Base-by-base conservation (phyloP, 2,113 vertebrate species). In the Proterorhinus semilunaris region DNA sequence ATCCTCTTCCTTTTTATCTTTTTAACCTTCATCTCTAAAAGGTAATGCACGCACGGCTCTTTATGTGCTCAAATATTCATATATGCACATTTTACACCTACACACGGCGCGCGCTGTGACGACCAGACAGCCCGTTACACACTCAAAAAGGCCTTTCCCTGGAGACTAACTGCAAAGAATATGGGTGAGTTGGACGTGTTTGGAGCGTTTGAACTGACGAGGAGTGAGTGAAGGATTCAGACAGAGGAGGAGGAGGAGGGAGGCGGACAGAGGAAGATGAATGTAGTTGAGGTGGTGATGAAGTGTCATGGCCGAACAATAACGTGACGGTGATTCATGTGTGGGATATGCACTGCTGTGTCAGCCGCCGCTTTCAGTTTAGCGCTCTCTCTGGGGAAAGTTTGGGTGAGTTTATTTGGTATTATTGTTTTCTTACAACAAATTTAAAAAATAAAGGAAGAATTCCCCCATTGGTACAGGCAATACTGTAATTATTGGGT, bases 91-190 rank as follows among this genome's bases (percentile, higher is more conserved):
- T 90, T 80, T 79, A 87, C 85, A 89, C 87, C 86, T 86, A 77
- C 86, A 87, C 84, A 84, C 43, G 42, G 74, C 74, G 76, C 74
- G 76, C 74, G 45, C 67, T 65, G 70, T 82, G 84, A 87, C 71
- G 80, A 85, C 59, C 83, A 87, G 88, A 89, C 78, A 74, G 83
- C 83, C 88, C 82, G 85, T 89, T 89, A 88, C 82, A 87, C 86
- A 89, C 90, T 86, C 27, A 27, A 27, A 87, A 78, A 83, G 79
- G 76, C 71, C 77, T 83, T 48, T 87, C 82, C 80, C 78, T 52
- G 62, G 79, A 86, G 82, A 83, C 66, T 67, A 51, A 73, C 63
- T 66, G 72, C 72, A 84, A 5, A 36, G 4, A 86, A 78, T 82
- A 74, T 83, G 65, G 72, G 68, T 15, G 72, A 87, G 81, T 86